Conservation (phyloP, 2,888 invertebrate species). For the Agelastica alni region DNA sequence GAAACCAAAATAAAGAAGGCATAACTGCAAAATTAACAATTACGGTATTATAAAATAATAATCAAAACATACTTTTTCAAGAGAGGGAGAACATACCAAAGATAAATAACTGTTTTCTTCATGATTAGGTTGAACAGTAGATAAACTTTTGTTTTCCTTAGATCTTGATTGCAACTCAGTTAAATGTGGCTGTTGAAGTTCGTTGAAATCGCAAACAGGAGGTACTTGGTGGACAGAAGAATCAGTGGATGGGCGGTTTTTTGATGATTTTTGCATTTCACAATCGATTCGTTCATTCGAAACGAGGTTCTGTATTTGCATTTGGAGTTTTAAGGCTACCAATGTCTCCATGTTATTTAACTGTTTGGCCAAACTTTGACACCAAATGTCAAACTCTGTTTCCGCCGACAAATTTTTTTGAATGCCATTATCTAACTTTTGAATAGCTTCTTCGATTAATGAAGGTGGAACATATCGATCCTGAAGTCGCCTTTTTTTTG, state of each 20-base stretch:
- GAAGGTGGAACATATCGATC: background rate
- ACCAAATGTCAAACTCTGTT: too few species aligned
- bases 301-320: background rate
- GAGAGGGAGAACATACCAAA: background rate
- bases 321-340: background rate
- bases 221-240: background rate
- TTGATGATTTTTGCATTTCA: background rate
- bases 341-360: background rate
- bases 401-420: background rate
- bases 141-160: background rate
- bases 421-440: background rate
- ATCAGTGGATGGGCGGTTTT: too few species aligned
- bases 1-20: too few species aligned
- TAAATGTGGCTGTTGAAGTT: too few species aligned
- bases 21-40: too few species aligned
- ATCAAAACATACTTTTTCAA: too few species aligned
- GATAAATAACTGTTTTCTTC: background rate
- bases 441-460: background rate
- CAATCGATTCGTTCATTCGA: background rate
- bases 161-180: too few species aligned
- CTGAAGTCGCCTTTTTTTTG: background rate
- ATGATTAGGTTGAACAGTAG: background rate
- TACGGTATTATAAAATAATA: too few species aligned
- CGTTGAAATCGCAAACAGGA: too few species aligned
- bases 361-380: background rate